Evolutionary conservation across 2,888 invertebrate species (phyloP).

Genomic region (Leptothorax acervorum): DNA sequence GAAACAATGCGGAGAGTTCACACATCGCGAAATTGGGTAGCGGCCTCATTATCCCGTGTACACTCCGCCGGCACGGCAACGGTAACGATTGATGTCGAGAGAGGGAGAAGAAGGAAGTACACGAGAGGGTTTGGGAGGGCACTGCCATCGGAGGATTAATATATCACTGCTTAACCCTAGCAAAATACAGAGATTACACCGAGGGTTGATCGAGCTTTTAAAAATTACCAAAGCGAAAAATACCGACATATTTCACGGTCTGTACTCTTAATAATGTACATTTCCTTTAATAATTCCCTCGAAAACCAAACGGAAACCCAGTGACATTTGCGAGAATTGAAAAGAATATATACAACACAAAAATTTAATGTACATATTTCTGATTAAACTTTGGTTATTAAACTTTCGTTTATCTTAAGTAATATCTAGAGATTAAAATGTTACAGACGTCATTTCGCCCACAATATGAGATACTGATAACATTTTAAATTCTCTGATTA

Average conservation of each 20-base stretch:
- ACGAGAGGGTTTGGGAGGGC: not conserved
- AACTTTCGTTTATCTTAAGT: not conserved
- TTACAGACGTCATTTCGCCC: not conserved
- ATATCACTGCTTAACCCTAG: slow-evolving; percentile 38
- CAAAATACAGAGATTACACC: not conserved
- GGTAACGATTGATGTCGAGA: slow-evolving; percentile 37
- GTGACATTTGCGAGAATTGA: not conserved
- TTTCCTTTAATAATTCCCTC: not conserved
- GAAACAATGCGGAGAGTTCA: slow-evolving; percentile 53
- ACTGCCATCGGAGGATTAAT: slow-evolving; percentile 37
- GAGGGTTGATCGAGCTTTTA: slow-evolving; percentile 13
- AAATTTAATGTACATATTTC: not conserved
- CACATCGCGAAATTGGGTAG: slow-evolving; percentile 52
- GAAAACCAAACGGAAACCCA: not conserved
- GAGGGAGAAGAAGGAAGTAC: not conserved
- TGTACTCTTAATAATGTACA: not conserved
- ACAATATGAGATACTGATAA: not conserved
- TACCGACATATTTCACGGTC: not conserved
- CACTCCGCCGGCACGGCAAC: slow-evolving; percentile 39
- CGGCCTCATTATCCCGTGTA: slow-evolving; percentile 49
- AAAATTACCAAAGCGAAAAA: slow-evolving; percentile 9
- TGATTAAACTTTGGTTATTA: not conserved
- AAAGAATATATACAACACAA: not conserved
- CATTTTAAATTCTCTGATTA: slow-evolving; percentile 1
- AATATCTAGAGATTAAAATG: not conserved